These are phyloP conservation scores for Oenanthe melanoleuca DNA, from an alignment of 2,113 vertebrate species.

Conservation along the genomic window DNA sequence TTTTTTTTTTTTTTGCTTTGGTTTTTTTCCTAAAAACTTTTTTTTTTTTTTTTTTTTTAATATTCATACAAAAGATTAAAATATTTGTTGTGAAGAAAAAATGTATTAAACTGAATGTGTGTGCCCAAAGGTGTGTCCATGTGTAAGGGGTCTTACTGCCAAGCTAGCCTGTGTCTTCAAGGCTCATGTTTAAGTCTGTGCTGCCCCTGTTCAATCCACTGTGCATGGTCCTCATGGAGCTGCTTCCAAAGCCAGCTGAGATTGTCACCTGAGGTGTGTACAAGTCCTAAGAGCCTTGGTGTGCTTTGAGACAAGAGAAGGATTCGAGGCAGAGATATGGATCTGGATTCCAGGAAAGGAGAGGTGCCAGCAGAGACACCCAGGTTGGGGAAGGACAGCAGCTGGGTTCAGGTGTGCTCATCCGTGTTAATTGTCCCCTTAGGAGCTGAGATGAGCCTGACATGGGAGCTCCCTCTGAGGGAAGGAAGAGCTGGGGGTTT, in stretches of 20 bases:
- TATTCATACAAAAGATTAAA: neutral
- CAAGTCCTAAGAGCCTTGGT: neutral
- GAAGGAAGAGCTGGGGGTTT: neutral
- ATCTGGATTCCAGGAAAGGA: neutral
- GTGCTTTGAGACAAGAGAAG: neutral
- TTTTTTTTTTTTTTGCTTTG: accelerated
- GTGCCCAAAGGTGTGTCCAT: neutral
- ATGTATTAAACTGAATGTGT: accelerated
- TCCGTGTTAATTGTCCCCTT: neutral
- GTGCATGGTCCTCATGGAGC: neutral
- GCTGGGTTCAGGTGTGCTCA: neutral
- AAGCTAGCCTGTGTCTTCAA: neutral
- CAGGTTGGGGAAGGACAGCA: neutral
- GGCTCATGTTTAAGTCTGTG: neutral
- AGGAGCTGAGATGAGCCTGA: neutral
- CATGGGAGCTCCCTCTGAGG: neutral
- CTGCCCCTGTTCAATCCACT: neutral
- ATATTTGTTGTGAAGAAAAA: neutral
- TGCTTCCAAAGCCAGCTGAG: neutral
- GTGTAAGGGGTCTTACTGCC: neutral
- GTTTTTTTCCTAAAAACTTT: accelerated
- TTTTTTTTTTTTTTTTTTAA: neutral
- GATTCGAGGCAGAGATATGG: neutral
- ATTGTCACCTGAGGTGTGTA: neutral
- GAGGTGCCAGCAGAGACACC: neutral